Evolutionary conservation across 1,140 invertebrate genomes (phyloP).

Genomic region (Magallana angulata): DNA sequence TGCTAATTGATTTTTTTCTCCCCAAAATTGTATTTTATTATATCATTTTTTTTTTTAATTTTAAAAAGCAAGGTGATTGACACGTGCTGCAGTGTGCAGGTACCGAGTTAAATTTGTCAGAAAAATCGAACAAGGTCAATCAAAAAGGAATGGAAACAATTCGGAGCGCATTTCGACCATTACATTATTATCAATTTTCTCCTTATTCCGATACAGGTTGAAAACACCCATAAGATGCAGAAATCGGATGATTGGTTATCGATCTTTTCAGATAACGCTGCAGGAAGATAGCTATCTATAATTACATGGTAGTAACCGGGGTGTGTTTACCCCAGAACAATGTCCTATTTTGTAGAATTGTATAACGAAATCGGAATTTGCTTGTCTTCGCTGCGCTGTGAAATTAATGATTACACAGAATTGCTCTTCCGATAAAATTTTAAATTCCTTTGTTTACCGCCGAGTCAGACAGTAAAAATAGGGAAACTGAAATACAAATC

Average conservation of each 20-base stretch:
- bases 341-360: background rate
- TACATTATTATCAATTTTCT: background rate
- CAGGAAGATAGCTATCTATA: background rate
- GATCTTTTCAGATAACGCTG: conserved; percentile 1
- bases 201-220: background rate
- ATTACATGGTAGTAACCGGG: background rate
- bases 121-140: background rate
- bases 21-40: conserved; percentile 3
- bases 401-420: background rate
- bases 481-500: background rate
- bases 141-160: background rate
- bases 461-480: background rate
- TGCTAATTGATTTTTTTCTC: conserved; percentile 28
- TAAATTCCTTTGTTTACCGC: background rate
- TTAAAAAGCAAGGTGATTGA: background rate
- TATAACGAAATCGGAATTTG: background rate
- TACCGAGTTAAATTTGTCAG: background rate
- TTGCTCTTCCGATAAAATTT: conserved; percentile 21
- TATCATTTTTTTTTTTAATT: background rate
- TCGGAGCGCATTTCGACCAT: background rate
- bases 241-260: background rate
- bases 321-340: background rate
- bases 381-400: conserved; percentile 1
- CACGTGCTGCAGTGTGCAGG: background rate
- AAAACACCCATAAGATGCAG: background rate